Conservation (phyloP, 2,797 vertebrate genomes). For the Peromyscus melanophrys region DNA sequence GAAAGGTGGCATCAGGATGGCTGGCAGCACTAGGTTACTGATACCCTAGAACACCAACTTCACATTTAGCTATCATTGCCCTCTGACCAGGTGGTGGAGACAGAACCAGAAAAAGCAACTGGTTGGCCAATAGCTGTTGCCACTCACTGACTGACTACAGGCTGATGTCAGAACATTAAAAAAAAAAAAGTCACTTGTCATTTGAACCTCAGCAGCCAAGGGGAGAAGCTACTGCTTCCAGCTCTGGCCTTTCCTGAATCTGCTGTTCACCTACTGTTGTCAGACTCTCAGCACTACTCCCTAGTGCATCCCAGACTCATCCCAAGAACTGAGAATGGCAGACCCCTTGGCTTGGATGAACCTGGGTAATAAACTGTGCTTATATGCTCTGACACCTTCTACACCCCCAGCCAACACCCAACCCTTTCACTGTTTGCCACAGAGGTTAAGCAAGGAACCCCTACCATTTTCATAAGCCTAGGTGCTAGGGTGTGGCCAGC, state of each 20-base stretch:
- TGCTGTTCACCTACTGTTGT: not conserved
- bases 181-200: not conserved
- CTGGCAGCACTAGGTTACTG: not conserved
- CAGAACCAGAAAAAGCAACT: slow-evolving; percentile 5
- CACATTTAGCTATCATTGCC: not conserved
- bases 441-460: not conserved
- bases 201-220: not conserved
- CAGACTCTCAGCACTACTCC: not conserved
- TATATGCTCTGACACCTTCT: not conserved
- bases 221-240: not conserved
- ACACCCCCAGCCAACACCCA: not conserved
- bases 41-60: not conserved
- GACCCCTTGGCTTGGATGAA: not conserved
- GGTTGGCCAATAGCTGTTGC: not conserved
- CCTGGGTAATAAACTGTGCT: not conserved
- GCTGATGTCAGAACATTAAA: not conserved
- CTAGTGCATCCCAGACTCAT: not conserved
- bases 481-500: not conserved
- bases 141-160: not conserved
- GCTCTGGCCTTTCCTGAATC: not conserved
- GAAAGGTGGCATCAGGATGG: not conserved
- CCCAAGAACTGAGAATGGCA: no score
- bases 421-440: not conserved
- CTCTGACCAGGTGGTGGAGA: not conserved
- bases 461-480: not conserved